Conservation (phyloP, 2,888 invertebrate species). For the Spicauda simplicius region DNA sequence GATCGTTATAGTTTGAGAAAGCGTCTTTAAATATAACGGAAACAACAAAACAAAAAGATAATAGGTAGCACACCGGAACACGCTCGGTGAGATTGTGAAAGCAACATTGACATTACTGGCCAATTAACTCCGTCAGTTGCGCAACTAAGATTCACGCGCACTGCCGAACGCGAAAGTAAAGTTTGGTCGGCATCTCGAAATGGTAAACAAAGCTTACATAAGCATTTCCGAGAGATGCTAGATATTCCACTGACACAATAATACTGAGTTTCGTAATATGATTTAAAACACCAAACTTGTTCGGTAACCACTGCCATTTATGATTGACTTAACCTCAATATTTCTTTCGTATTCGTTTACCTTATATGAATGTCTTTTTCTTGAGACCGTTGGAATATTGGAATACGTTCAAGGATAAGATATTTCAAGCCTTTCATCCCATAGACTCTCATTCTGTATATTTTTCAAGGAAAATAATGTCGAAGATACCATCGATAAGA, state of each 20-base stretch:
- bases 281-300: constrained; percentile 33
- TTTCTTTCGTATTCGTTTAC: constrained; percentile 28
- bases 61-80: constrained; percentile 60
- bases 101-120: constrained; percentile 78
- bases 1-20: constrained; percentile 32
- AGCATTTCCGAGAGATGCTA: constrained; percentile 58
- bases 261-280: constrained; percentile 30
- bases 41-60: constrained; percentile 56
- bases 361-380: constrained; percentile 11
- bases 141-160: constrained; percentile 56
- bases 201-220: constrained; percentile 77
- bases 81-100: constrained; percentile 68
- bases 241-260: constrained; percentile 35
- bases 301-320: constrained; percentile 21
- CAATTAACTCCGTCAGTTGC: constrained; percentile 69
- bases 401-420: constrained; percentile 5
- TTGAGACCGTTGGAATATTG: neutral
- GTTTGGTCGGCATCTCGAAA: constrained; percentile 51
- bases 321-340: constrained; percentile 30
- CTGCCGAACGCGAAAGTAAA: constrained; percentile 68
- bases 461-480: too few relatives aligned
- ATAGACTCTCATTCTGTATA: too few relatives aligned
- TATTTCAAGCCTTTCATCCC: neutral
- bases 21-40: constrained; percentile 36
- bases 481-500: too few relatives aligned